phyloP scores from a whole-genome alignment of 2,888 invertebrate species.

The Tenthredo amoena region DNA sequence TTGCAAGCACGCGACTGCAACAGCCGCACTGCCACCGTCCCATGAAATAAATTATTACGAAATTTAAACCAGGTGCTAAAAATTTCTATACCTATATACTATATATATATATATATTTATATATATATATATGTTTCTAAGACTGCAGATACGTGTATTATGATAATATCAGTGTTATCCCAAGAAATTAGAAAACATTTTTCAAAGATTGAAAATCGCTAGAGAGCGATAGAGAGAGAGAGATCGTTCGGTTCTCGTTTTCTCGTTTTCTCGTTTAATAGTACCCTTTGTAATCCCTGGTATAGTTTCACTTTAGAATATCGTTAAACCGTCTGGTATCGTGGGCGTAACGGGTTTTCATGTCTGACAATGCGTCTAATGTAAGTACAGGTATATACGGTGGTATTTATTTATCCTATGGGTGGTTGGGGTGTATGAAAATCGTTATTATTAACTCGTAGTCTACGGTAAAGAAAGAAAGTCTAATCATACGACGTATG shows the following conservation, averaged over 20 bases:
- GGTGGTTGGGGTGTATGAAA: background rate
- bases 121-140: too few species aligned
- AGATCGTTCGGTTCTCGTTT: too few species aligned
- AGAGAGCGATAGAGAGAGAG: too few species aligned
- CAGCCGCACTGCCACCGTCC: conserved; percentile 1
- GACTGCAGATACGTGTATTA: too few species aligned
- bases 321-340: background rate
- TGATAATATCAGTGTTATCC: too few species aligned
- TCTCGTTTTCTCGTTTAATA: too few species aligned
- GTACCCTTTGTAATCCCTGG: too few species aligned
- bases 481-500: background rate
- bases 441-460: background rate
- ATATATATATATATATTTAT: too few species aligned
- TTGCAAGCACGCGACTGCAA: conserved; percentile 43
- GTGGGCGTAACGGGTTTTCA: conserved; percentile 7
- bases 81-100: background rate
- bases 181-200: too few species aligned
- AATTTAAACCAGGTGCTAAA: background rate
- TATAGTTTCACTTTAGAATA: background rate
- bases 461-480: background rate
- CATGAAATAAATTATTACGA: background rate
- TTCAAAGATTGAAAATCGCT: too few species aligned
- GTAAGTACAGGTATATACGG: background rate
- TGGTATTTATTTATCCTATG: background rate
- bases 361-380: conserved; percentile 14